phyloP scores from a whole-genome alignment of 1,140 invertebrate genomes.

The Trypoxylus dichotomus region DNA sequence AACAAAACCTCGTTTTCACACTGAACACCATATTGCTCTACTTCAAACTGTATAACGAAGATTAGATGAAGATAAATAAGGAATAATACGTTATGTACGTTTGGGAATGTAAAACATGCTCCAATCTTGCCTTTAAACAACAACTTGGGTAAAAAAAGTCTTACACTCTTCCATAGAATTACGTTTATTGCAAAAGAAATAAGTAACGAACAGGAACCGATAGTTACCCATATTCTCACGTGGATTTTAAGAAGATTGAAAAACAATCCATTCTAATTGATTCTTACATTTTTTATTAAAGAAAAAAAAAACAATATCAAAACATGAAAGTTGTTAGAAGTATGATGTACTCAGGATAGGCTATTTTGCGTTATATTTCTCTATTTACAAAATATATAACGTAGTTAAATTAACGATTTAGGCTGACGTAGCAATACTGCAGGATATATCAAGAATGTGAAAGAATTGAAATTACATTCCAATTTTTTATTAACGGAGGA shows the following conservation, averaged over 20 bases:
- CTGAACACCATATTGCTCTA: too few relatives aligned
- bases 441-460: not conserved
- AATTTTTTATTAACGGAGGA: not conserved
- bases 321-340: too few relatives aligned
- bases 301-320: not conserved
- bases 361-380: not conserved
- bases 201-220: constrained; percentile 2
- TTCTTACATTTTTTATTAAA: not conserved
- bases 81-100: too few relatives aligned
- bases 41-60: too few relatives aligned
- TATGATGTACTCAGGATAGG: constrained; percentile 20
- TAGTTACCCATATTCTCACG: constrained; percentile 14
- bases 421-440: not conserved
- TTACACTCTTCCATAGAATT: not conserved
- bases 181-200: not conserved
- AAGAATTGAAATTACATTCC: not conserved
- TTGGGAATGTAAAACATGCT: too few relatives aligned
- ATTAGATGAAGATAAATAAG: too few relatives aligned
- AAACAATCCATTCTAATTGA: not conserved
- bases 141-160: too few relatives aligned
- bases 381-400: not conserved
- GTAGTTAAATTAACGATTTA: not conserved
- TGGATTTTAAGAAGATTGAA: not conserved
- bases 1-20: too few relatives aligned
- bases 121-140: too few relatives aligned